Percentiles rank a stretch among this genome's conserved stretches.
Evolutionary conservation across 1,140 invertebrate species (phyloP).

Genomic region (Caerostris extrusa): DNA sequence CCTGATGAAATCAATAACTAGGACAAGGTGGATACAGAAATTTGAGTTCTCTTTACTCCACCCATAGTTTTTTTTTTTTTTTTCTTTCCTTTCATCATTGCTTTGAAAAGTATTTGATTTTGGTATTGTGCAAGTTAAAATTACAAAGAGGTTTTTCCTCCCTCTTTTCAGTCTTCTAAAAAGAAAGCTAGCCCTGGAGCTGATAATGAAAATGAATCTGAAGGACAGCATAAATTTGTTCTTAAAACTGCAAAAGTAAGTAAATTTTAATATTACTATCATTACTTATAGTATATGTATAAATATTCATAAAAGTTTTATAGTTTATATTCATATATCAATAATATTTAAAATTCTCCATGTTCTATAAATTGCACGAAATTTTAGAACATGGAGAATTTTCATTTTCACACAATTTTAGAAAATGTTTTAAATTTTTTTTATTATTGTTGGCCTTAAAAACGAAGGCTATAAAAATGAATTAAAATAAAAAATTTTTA

Average conservation of each 20-base stretch:
- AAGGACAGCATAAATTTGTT: slow-evolving; percentile 58
- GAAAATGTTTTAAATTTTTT: no score
- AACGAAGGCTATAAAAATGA: no score
- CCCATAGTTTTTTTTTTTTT: neutral
- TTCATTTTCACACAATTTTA: no score
- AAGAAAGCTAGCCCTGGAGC: neutral
- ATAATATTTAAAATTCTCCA: no score
- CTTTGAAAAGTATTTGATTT: neutral
- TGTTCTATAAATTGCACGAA: no score
- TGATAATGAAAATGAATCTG: slow-evolving; percentile 53
- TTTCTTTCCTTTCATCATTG: neutral
- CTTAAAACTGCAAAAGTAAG: slow-evolving; percentile 67
- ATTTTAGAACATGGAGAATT: no score
- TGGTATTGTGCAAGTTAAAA: neutral
- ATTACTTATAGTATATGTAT: no score
- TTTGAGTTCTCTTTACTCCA: neutral
- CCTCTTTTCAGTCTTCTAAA: slow-evolving; percentile 21
- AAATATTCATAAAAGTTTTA: no score
- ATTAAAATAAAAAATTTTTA: no score
- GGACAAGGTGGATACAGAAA: neutral
- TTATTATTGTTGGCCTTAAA: no score
- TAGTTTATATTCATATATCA: no score
- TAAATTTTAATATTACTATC: no score
- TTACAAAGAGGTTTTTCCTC: neutral
- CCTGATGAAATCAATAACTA: neutral